Base-by-base conservation (phyloP, 2,113 vertebrate species). In the Chaenocephalus aceratus region DNA sequence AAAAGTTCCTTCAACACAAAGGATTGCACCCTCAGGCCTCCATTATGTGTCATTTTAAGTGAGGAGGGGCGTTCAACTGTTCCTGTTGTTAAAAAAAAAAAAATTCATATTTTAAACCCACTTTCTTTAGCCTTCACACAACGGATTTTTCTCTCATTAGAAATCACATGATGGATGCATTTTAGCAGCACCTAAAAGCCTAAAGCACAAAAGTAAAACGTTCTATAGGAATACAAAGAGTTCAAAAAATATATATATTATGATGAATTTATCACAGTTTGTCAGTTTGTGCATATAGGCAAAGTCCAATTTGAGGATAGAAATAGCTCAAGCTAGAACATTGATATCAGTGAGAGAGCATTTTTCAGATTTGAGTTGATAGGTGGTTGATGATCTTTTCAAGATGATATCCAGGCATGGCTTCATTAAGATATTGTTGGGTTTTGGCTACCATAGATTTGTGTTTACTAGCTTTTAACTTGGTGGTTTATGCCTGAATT, bases 1-100 rank as follows among this genome's bases (percentile, higher is more conserved):
- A 89, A 88, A 91, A 89, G 89, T 90, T 91, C 73, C 75, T 74
- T 74, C 26, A 36, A 59, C 72, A 91, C 89, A 94, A 91, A 89
- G 76, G 72, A 23, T 21, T 83, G 87, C 59, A 56, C 60, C 82
- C 73, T 82, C 76, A n/a, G 69, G 73, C 56, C 46, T 82, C 75
- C 63, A 70, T 77, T 83, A 53, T 73, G 52, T 84, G 84, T 84
- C 69, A 82, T 77, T 88, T 90, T 76, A 75, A 89, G 75, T 85
- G 72, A 75, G 68, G 59, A 59, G 59, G 54, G 49, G 68, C 59
- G 74, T 84, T 88, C 83, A 82, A 87, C 82, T 80, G 67, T 80
- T 68, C 48, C 64, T 71, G 86, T 89, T 88, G 73, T 88, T 66
- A 30, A 36, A 70, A 73, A 75, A 41, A 21, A 6, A 45, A 73